Percentiles rank a stretch among this genome's conserved stretches.
Evolutionary conservation across 2,113 vertebrate species (phyloP).

Genomic region (Tychaedon coryphoeus): DNA sequence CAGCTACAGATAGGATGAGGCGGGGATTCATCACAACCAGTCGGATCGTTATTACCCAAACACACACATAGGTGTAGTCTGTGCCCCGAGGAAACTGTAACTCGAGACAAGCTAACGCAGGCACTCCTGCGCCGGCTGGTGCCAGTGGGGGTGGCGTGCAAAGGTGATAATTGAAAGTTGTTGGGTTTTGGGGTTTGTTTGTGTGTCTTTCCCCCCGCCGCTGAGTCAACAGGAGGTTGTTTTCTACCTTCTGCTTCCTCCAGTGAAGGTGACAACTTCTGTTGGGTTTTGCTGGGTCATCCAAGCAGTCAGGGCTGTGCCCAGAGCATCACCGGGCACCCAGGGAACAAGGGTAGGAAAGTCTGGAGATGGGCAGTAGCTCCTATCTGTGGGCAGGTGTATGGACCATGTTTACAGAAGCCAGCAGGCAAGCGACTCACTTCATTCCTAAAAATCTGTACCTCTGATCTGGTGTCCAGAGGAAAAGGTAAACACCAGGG

Average conservation of each 20-base stretch:
- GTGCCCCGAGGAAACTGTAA: slow-evolving; percentile 43
- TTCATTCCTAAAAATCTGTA: slow-evolving; percentile 11
- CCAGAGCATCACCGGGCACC: neutral
- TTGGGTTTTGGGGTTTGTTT: slow-evolving; percentile 26
- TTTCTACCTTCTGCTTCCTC: neutral
- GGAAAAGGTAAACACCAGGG: neutral
- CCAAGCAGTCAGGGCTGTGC: neutral
- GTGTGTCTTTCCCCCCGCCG: neutral
- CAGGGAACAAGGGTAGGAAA: neutral
- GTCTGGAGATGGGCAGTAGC: neutral
- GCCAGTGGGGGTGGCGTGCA: slow-evolving; percentile 28
- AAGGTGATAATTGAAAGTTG: slow-evolving; percentile 48
- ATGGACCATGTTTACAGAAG: neutral
- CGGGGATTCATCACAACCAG: neutral
- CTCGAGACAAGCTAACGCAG: slow-evolving; percentile 50
- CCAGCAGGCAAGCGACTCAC: neutral
- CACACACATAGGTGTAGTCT: slow-evolving; percentile 48
- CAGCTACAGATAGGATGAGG: slow-evolving; percentile 46
- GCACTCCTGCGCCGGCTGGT: slow-evolving; percentile 23
- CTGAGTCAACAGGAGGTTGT: slow-evolving; percentile 50
- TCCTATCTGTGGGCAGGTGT: neutral
- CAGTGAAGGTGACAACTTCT: neutral
- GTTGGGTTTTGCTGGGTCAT: neutral
- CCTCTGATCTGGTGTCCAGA: neutral
- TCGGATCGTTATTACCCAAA: slow-evolving; percentile 13